Base-by-base conservation (phyloP, 2,888 invertebrate genomes). In the Herminia tarsipennalis region DNA sequence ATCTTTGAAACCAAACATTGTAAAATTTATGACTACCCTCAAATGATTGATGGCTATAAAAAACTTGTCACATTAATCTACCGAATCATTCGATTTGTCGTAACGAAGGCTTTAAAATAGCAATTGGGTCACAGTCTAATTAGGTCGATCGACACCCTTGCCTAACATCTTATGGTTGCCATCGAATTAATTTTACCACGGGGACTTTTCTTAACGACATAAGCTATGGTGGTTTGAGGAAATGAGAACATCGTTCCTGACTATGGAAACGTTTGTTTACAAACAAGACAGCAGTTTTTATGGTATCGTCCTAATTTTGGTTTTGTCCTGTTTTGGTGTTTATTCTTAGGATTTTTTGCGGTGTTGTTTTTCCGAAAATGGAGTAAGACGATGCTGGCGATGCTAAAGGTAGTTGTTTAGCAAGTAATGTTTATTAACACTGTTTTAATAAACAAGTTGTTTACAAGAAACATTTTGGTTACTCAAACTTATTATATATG, bases 101-200 rank as follows among this genome's bases (percentile, higher is more conserved):
- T 65, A 64, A 62, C 62, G 48, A 49, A 52, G 55, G 59, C 75
- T 81, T 81, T 80, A 81, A 83, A 85, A 78, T 71, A 53, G 80
- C 78, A 89, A 87, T 87, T 89, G 85, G 89, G 89, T 88, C 89
- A 82, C 81, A 79, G 35, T 34, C 61, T 47, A 60, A 60, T 62
- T 68, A 41, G 46, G 46, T 47, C 40, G 46, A 47, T 47, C 73
- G 78, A 70, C 76, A 82, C 76, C 79, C 80, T 74, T 75, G 76
- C 73, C 78, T 70, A 70, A 63, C 68, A 73, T 83, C 85, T 83
- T 78, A 82, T 73, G 80, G 78, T 73, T 69, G 64, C 75, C 75
- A 73, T 81, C 73, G 73, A 72, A 75, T 76, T 81, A 82, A 88
- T 84, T 74, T 76, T 68, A 71, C 85, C 80, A 70, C 65, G 45